Base-by-base conservation (phyloP, 1,140 invertebrate genomes). In the Drosophila pallidifrons region DNA sequence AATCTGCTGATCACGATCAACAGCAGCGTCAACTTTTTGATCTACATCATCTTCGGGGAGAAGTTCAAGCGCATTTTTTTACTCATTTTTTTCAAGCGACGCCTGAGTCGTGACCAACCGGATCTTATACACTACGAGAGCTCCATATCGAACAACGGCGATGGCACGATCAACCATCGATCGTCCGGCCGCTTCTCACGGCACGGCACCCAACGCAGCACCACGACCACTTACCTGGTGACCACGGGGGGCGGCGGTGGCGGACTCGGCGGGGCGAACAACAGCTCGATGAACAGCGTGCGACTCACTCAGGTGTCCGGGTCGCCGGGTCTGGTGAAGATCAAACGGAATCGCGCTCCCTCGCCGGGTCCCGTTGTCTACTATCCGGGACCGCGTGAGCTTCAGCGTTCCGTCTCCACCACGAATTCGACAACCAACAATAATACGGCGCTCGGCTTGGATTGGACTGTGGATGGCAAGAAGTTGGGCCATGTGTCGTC, bases 1-100 rank as follows among this genome's bases (percentile, higher is more conserved):
- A 99, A 99, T 92, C 94, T 99, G n/a, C 94, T 99, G 30, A 98
- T 99, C 8, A 99, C 97, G 28, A 96, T 99, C 79, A 99, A 99
- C 93, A 99, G 98, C 81, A 98, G 98, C 78, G 97, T 99, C 38
- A 99, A 99, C 93, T 99, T 99, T 92, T 95, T 99, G 58, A 98
- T 99, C 71, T 99, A 99, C 93, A 98, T 99, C 68, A 98, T 98
- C 41, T 99, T 99, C 91, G 98, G 98, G 0, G 97, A 98, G 89
- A 99, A 99, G 91, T 99, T 99, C 93, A 97, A 98, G 85, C 94
- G 96, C 43, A 95, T 98, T 63, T 98, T 98, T 93, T 93, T 98
- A 63, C 95, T 96, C 82, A 95, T 98, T 83, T 98, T 98, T 93
- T 98, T 97, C 92, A 95, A 95, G 49, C 92, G 93, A 30, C 81